Conservation (phyloP, 2,113 vertebrate species). For the Psophia crepitans region DNA sequence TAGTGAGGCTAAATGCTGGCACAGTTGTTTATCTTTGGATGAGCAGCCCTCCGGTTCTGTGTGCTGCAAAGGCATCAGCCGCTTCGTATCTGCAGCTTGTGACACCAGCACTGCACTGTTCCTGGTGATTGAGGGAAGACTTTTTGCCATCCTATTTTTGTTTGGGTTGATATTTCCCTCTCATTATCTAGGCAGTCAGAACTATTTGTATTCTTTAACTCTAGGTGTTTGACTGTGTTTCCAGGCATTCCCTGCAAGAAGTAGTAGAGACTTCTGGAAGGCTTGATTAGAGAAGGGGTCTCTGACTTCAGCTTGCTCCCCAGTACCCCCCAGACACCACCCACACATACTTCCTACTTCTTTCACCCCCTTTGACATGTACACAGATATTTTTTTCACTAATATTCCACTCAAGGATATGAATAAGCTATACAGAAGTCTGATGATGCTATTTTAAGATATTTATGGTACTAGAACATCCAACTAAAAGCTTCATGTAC, state of each 20-base stretch:
- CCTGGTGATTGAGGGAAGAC: background rate
- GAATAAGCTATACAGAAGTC: background rate
- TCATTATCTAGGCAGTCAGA: background rate
- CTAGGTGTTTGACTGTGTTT: background rate
- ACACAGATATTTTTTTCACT: background rate
- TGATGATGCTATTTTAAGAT: background rate
- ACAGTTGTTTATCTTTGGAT: background rate
- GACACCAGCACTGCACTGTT: background rate
- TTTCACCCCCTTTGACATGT: background rate
- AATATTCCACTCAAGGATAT: background rate
- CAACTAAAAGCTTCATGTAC: background rate
- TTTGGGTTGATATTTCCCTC: background rate
- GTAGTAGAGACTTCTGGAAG: background rate
- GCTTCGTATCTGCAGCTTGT: background rate
- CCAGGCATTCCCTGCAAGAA: background rate
- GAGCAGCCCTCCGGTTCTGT: background rate
- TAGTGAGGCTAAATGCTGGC: background rate
- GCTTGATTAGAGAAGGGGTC: fast-evolving
- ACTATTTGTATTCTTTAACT: background rate
- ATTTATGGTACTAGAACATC: background rate
- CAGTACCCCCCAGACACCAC: background rate
- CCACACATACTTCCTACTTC: background rate
- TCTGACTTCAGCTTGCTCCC: background rate
- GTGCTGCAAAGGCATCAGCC: background rate
- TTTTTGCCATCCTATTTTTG: background rate